Base-by-base conservation (phyloP, 2,888 invertebrate species). In the Coelopa pilipes region DNA sequence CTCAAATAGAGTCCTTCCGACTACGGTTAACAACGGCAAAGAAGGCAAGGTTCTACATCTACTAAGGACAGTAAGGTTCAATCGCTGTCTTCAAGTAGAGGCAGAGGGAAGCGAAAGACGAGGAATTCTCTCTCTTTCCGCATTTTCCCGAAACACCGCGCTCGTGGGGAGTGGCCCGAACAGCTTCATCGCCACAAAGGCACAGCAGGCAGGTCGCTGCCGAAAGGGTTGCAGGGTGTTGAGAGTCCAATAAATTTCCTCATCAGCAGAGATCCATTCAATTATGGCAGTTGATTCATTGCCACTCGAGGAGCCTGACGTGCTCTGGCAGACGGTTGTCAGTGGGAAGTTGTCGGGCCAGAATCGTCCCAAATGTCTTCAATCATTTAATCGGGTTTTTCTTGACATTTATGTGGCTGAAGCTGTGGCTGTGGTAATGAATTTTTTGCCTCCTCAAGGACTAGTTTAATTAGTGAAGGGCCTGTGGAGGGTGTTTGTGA, bases 381-480 rank as follows among this genome's bases (percentile, higher is more conserved):
- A 74, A 76, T 76, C 74, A 76, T 73, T 75, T 66, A 69, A 75
- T 74, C 62, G 76, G 72, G 67, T 72, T 77, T 77, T 73, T 76
- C 75, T 76, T 76, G 77, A 78, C 78, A 75, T 76, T 71, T 71
- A 55, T 65, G 65, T 69, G 45, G 19, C n/a, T 34, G 45, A 53
- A 1, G 50, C 53, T 57, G 34, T 69, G 3, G 46, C 19, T 12
- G 21, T 12, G n/a, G 49, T 66, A 11, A 34, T 34, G 34, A 34
- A 34, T 34, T 34, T 34, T 34, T 34, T 34, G 34, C 34, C 21
- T 24, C 21, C 68, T 21, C 49, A 46, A 69, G 81, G 78, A 81
- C 82, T 81, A 82, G 81, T 81, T 82, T 81, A 82, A 82, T 82
- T 82, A 82, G 81, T 79, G 67, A 13, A 66, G 13, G 46, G 4